Conservation (phyloP, 2,113 vertebrate genomes). For the Atrichornis clamosus region DNA sequence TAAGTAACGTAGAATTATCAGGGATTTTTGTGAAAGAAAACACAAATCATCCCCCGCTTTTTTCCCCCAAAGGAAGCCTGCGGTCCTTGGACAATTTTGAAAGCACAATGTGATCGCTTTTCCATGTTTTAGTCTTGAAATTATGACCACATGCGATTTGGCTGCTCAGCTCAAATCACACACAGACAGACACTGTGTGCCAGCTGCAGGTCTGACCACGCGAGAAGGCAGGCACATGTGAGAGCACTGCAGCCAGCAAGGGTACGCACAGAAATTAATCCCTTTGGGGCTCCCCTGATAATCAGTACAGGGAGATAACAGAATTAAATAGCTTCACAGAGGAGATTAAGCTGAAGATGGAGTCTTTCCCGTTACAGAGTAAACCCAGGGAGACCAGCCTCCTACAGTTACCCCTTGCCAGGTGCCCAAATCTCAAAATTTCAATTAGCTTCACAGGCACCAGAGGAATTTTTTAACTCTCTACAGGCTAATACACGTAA, state of each 20-base stretch:
- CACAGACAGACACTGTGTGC: rapidly evolving
- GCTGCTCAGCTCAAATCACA: not conserved
- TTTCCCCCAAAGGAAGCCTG: not conserved
- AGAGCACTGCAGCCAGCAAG: not conserved
- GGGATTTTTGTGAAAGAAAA: not conserved
- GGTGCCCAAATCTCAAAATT: not conserved
- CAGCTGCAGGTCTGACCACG: rapidly evolving
- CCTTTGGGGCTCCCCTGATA: not conserved
- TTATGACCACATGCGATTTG: not conserved
- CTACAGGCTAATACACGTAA: not conserved
- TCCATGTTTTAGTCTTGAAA: not conserved
- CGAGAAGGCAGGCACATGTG: not conserved
- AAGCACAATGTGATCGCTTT: not conserved
- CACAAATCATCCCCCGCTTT: not conserved
- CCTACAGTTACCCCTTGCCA: not conserved
- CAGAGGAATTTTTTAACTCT: not conserved
- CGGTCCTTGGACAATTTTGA: not conserved
- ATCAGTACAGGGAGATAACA: not conserved
- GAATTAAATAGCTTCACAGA: not conserved
- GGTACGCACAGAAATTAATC: not conserved
- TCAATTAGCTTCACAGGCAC: not conserved
- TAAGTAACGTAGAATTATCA: not conserved
- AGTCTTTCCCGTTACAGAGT: not conserved
- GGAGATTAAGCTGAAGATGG: not conserved
- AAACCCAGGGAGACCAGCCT: not conserved